Conservation (phyloP, 2,113 vertebrate genomes). For the Calypte anna region DNA sequence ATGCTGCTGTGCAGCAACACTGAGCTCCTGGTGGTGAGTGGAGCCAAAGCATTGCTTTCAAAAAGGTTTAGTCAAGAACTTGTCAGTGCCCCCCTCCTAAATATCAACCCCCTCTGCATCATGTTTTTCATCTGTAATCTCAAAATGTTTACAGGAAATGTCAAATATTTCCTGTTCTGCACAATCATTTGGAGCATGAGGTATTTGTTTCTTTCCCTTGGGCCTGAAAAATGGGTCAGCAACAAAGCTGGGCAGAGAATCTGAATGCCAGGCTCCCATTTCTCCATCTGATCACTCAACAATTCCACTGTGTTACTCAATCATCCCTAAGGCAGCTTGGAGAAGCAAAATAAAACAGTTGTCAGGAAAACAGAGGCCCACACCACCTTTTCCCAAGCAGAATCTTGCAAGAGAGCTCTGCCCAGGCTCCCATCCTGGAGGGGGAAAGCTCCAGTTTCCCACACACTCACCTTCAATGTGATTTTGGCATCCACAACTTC, state of each 20-base stretch:
- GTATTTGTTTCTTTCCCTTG: not conserved
- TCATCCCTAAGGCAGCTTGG: not conserved
- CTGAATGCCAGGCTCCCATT: not conserved
- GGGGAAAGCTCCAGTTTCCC: conserved; percentile 13
- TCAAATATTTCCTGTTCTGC: not conserved
- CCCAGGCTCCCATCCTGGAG: not conserved
- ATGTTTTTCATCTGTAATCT: not conserved
- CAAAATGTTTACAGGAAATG: not conserved
- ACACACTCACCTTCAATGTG: conserved; percentile 84
- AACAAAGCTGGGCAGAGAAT: not conserved
- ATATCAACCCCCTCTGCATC: not conserved
- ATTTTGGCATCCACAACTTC: conserved; percentile 83
- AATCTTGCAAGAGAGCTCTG: not conserved
- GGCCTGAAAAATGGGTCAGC: not conserved
- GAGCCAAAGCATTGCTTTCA: not conserved
- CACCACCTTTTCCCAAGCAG: not conserved
- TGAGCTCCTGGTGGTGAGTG: not conserved
- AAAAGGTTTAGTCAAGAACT: not conserved
- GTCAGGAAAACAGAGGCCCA: not conserved
- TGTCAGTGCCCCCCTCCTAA: not conserved
- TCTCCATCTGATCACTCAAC: not conserved
- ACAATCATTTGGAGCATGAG: not conserved
- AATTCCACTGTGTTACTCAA: accelerated
- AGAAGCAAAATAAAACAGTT: not conserved
- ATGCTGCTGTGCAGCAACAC: not conserved